Conservation (phyloP, 2,888 invertebrate genomes). For the Serrognathus titanus region DNA sequence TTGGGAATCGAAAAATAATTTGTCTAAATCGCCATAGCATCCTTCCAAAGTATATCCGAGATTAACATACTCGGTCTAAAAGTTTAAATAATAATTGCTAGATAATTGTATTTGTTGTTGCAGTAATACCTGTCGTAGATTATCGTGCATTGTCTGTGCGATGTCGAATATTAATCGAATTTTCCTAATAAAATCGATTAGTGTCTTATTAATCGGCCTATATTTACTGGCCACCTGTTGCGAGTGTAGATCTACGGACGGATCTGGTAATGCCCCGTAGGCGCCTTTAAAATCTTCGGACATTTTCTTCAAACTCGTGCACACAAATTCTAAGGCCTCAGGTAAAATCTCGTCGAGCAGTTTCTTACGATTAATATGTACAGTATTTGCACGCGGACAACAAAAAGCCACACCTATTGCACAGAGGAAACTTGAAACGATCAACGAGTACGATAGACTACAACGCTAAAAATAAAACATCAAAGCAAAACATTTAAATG, state of each 20-base stretch:
- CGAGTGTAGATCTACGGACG: background rate
- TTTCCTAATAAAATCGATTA: constrained; percentile 1
- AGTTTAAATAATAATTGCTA: no score
- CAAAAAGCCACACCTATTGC: constrained; percentile 10
- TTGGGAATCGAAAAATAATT: background rate
- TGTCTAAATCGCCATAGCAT: constrained; percentile 4
- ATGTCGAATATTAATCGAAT: constrained; percentile 4
- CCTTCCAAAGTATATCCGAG: no score
- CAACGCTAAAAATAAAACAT: background rate
- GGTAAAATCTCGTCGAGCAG: constrained; percentile 9
- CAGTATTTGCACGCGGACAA: background rate
- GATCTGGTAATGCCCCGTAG: background rate
- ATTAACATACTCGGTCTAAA: no score
- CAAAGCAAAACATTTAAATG: background rate
- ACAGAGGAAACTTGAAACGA: constrained; percentile 12
- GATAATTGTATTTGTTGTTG: no score
- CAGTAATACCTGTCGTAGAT: background rate
- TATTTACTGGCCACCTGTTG: no score
- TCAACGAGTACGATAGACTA: constrained; percentile 9
- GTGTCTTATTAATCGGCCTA: background rate
- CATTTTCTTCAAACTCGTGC: background rate
- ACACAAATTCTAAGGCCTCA: background rate
- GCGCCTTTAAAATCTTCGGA: background rate
- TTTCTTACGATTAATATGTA: background rate
- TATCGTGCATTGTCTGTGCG: background rate